Conservation (phyloP, 2,797 vertebrate genomes). For the Cossypha niveicapilla region DNA sequence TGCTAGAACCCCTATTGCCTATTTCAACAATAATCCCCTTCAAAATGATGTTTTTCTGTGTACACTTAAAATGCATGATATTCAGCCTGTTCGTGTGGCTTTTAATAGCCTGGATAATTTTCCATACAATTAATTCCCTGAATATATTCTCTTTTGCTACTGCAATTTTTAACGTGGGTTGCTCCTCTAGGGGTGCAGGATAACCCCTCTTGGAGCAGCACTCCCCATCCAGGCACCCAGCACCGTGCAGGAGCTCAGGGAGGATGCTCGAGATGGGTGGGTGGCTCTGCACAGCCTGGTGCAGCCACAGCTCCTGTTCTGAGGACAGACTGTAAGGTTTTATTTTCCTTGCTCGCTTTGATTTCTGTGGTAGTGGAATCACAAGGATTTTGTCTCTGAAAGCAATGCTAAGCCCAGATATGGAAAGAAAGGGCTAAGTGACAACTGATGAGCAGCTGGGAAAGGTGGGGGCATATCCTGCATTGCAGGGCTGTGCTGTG, state of each 20-base stretch:
- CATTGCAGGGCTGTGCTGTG: not conserved
- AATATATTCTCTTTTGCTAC: conserved; percentile 31
- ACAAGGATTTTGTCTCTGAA: conserved; percentile 3
- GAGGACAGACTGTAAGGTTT: not conserved
- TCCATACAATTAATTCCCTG: conserved; percentile 63
- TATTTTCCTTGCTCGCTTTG: not conserved
- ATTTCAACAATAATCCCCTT: conserved; percentile 73
- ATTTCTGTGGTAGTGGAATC: not conserved
- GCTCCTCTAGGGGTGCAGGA: not conserved
- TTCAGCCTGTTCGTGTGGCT: conserved; percentile 42
- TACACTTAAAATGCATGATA: conserved; percentile 58
- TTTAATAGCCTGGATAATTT: conserved; percentile 70
- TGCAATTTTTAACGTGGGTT: not conserved
- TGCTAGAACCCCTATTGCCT: conserved; percentile 67
- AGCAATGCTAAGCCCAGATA: not conserved
- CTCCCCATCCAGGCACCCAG: not conserved
- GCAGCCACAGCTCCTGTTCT: not conserved
- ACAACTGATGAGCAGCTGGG: not conserved
- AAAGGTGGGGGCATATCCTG: not conserved
- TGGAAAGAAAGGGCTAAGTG: not conserved
- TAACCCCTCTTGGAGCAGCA: not conserved
- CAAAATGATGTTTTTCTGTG: conserved; percentile 65
- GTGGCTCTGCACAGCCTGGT: not conserved
- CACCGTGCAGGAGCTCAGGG: fast-evolving
- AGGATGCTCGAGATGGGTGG: not conserved